Evolutionary conservation across 2,888 invertebrate species (phyloP), one percentile per base, ranked within the genome.

Genomic region (Mesopsocus fuscifrons): DNA sequence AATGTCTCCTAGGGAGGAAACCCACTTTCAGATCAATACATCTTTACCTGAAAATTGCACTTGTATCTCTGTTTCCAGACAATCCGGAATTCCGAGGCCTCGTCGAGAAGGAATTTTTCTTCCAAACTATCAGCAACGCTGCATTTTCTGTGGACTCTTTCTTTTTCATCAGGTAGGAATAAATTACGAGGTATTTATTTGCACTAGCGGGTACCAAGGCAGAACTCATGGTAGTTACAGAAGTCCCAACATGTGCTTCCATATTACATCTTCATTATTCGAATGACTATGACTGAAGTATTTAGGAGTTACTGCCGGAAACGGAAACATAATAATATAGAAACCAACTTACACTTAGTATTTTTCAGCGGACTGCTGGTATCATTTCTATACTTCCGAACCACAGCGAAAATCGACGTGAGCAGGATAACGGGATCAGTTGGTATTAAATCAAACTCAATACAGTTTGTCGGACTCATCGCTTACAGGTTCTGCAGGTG

Each of bases 111-210:
- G 74, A 75, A 52, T 75, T 80, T 57, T 66, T 77, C 61, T 85
- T 81, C 60, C 84, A 85, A 59, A 76, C 82, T 1, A 75, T 85
- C 45, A 79, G 82, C 45, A 85, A 85, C 59, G 85, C 83, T 1
- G 80, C 82, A 4, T 83, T 80, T 57, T 82, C 84, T 40, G 85
- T 85, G 34, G 85, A 85, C 55, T 81, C 82, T 3, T 85, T 85
- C 63, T 85, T 84, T 64, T 83, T 82, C 53, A 81, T 85, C 50
- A 82, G 83, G 78, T 83, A 52, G 23, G 18, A 30, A 30, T 11
- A 30, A 30, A 30, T 11, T 11, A 30, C 9, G n/a, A 30, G n/a
- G n/a, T 11, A 30, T 30, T 30, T 30, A 30, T 11, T 9, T 30
- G 9, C 30, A 30, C 9, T n/a, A 30, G n/a, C 9, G n/a, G n/a